Conservation (phyloP, 2,113 vertebrate species). For the Crotophaga sulcirostris region DNA sequence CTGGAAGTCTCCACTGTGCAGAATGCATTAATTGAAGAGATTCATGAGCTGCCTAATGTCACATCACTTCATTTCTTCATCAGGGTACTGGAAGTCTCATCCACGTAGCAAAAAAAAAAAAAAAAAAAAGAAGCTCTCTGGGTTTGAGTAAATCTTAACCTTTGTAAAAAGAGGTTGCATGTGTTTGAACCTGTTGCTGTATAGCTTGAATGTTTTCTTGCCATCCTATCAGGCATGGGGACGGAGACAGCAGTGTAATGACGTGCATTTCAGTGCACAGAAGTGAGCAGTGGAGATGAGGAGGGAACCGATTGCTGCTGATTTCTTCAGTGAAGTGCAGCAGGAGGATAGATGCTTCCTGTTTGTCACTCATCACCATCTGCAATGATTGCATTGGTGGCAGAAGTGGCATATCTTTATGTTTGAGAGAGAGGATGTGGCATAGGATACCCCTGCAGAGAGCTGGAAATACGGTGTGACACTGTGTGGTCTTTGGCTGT, state of each 20-base stretch:
- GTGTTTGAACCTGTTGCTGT: neutral
- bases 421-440: neutral
- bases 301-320: neutral
- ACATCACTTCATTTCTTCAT: conserved; percentile 39
- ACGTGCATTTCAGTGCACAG: neutral
- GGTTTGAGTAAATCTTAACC: neutral
- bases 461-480: neutral
- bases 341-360: neutral
- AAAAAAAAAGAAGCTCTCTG: neutral
- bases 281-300: neutral
- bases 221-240: neutral
- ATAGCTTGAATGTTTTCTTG: neutral
- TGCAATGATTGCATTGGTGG: neutral
- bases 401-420: neutral
- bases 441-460: neutral
- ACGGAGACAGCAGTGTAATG: neutral
- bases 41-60: conserved; percentile 41
- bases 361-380: neutral
- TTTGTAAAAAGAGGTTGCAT: neutral
- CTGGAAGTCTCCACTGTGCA: conserved; percentile 37
- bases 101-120: neutral
- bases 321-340: neutral
- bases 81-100: neutral
- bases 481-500: neutral
- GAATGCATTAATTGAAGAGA: conserved; percentile 58